These are phyloP conservation scores for Coluber constrictor DNA, from an alignment of 2,797 vertebrate species.

Conservation along the genomic window DNA sequence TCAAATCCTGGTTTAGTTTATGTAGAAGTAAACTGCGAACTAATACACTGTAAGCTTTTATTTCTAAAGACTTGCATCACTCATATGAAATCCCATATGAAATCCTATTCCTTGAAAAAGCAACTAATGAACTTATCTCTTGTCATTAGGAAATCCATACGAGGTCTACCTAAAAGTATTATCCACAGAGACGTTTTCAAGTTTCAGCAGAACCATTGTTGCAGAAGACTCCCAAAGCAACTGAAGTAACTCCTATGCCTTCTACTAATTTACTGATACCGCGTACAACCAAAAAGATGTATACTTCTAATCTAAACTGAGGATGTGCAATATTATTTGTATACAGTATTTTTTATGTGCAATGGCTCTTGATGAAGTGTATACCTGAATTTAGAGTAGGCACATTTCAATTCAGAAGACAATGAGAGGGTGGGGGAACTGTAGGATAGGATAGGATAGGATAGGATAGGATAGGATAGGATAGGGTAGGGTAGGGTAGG, in stretches of 20 bases:
- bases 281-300: background rate
- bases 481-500: too few relatives aligned
- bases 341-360: background rate
- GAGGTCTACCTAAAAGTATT: background rate
- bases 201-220: background rate
- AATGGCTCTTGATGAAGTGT: background rate
- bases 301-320: background rate
- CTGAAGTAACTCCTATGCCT: background rate
- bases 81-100: background rate
- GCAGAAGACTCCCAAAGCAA: background rate
- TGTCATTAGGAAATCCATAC: background rate
- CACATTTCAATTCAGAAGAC: background rate
- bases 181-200: background rate
- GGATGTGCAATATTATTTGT: background rate
- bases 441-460: too few relatives aligned
- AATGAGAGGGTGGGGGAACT: background rate
- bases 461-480: too few relatives aligned
- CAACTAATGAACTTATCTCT: background rate
- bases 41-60: background rate
- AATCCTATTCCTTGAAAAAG: background rate
- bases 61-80: background rate
- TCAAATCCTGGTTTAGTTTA: background rate
- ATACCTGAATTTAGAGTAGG: background rate
- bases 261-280: background rate
- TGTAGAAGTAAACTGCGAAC: background rate